Percentiles rank a stretch among this genome's conserved stretches.
Conservation (phyloP, 1,140 invertebrate species). For the Agrypnia vestita region DNA sequence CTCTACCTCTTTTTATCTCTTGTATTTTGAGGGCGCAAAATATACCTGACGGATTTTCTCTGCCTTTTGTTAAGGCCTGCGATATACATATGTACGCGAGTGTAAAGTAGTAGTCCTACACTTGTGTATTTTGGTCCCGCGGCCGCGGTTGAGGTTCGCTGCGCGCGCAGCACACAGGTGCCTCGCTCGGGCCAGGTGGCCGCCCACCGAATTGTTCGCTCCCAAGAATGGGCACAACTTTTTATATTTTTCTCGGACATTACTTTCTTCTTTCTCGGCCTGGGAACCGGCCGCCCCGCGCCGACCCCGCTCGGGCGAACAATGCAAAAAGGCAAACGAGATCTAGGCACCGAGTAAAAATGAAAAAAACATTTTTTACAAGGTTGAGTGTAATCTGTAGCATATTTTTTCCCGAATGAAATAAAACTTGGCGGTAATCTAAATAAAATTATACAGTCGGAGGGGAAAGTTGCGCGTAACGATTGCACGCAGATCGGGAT, state of each 20-base stretch:
- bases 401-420: no score
- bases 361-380: not conserved
- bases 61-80: no score
- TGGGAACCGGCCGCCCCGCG: conserved; percentile 28
- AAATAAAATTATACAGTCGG: conserved; percentile 25
- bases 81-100: no score
- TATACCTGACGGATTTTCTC: no score
- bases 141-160: not conserved
- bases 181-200: not conserved
- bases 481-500: not conserved
- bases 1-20: no score
- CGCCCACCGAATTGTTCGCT: conserved; percentile 25
- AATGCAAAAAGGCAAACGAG: conserved; percentile 9
- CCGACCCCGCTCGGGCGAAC: not conserved
- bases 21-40: no score
- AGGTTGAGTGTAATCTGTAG: no score
- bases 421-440: not conserved
- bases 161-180: conserved; percentile 8
- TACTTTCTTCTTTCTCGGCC: conserved; percentile 21
- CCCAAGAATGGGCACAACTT: conserved; percentile 33
- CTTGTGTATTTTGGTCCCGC: no score
- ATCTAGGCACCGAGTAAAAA: not conserved
- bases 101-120: no score
- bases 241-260: conserved; percentile 39
- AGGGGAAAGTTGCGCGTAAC: conserved; percentile 17